Percentiles rank a stretch among this genome's conserved stretches.
These are phyloP conservation scores for Agrochola macilenta DNA, from an alignment of 2,888 invertebrate genomes.

Conservation along the genomic window DNA sequence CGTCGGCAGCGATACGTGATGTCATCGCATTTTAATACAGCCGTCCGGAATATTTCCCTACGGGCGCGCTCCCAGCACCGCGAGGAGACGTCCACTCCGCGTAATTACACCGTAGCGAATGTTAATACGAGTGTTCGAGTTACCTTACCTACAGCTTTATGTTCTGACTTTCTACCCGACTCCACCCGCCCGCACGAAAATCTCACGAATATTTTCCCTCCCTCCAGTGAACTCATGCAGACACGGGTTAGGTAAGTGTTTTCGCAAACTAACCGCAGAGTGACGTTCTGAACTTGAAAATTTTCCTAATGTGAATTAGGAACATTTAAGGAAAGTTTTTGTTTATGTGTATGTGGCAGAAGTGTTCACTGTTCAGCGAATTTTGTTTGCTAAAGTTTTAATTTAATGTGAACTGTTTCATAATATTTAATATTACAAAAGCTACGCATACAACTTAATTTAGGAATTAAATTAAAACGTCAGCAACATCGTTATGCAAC, in stretches of 20 bases:
- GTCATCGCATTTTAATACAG: conserved; percentile 72
- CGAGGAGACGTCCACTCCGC: conserved; percentile 68
- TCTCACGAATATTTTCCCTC: conserved; percentile 44
- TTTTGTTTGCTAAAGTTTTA: conserved; percentile 26
- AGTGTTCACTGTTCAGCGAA: conserved; percentile 5
- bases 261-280: conserved; percentile 42
- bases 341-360: conserved; percentile 9
- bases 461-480: conserved; percentile 37
- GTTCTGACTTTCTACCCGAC: conserved; percentile 36
- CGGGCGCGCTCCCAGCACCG: conserved; percentile 47
- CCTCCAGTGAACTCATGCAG: conserved; percentile 35
- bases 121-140: conserved; percentile 58
- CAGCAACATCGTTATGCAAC: conserved; percentile 18
- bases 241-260: conserved; percentile 50
- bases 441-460: neutral
- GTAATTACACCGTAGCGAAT: conserved; percentile 73
- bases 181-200: conserved; percentile 20
- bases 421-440: conserved; percentile 20
- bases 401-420: conserved; percentile 18
- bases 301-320: conserved; percentile 6
- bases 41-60: conserved; percentile 69
- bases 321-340: conserved; percentile 39
- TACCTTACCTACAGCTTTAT: conserved; percentile 47
- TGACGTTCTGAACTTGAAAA: conserved; percentile 3
- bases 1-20: conserved; percentile 59